Base-by-base conservation (phyloP, 2,113 vertebrate genomes). In the Ailurus styani region DNA sequence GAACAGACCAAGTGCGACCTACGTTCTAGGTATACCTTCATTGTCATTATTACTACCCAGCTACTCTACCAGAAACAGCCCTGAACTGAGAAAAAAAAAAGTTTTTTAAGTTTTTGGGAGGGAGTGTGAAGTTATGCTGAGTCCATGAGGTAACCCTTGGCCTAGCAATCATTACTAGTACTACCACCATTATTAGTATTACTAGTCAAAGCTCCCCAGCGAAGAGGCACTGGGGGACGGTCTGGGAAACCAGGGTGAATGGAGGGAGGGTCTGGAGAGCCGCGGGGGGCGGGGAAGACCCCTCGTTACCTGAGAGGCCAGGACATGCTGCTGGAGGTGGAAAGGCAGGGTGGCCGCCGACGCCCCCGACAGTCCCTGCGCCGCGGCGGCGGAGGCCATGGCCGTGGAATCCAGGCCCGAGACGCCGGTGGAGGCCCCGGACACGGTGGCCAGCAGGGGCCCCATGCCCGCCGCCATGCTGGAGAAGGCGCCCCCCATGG, bases 321-420 rank as follows among this genome's bases (percentile, higher is more conserved):
- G 98, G 97, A 99, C 99, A 20, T 99, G 99, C 97, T 99, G 99
- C 98, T 99, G 99, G 96, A 99, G 99, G 98, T 99, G 99, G 97
- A 99, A 99, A 42, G 99, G 99, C 93, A 99, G 97, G 84, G 99
- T 99, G 17, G 99, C 99, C 0, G 99, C 98, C 0, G 99, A 99
- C 1, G 99, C 98, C 85, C 99, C 99, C 1, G 99, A 98, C 91
- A 99, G 98, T 98, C 99, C 99, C 96, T 99, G 99, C 31, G 99
- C 98, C 6, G 99, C 99, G 0, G 99, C 99, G 0, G 99, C 99
- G 4, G 99, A 99, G 98, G 99, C 99, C 95, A 99, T 98, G 52
- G 98, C 98, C 0, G 99, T 99, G 98, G 99, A 99, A 97, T 99
- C 99, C 98, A 99, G 98, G 97, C 99, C 99, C 18, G 99, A 99